Conservation (phyloP, 30 jellyfish, hydroid and myxozoan genomes). For the Rhopilema esculentum region DNA sequence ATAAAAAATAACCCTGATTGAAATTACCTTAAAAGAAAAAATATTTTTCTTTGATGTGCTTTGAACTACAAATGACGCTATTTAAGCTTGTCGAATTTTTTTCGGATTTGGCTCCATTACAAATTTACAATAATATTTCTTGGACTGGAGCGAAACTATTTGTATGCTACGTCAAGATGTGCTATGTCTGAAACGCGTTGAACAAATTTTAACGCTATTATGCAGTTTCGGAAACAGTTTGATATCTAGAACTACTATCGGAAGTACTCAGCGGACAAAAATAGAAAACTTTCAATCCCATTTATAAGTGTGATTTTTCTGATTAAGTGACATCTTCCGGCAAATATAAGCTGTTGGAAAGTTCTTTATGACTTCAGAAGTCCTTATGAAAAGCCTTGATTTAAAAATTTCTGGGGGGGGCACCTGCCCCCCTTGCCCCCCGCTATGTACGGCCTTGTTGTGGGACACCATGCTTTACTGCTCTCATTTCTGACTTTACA, state of each 20-base stretch:
- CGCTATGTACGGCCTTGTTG: conserved; percentile 10
- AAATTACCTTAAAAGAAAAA: conserved; percentile 42
- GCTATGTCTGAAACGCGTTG: conserved; percentile 52
- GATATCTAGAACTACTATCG: conserved; percentile 30
- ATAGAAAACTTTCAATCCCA: conserved; percentile 48
- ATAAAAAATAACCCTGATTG: conserved; percentile 33
- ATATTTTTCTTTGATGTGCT: conserved; percentile 54
- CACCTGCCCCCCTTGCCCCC: conserved; percentile 33
- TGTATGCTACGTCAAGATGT: conserved; percentile 50
- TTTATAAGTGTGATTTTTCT: conserved; percentile 24
- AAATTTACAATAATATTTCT: conserved; percentile 33
- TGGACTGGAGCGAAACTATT: conserved; percentile 39
- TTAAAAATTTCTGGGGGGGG: conserved; percentile 43
- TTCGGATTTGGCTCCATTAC: conserved; percentile 59
- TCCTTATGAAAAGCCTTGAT: conserved; percentile 17
- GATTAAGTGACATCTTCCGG: conserved; percentile 47
- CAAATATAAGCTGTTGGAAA: conserved; percentile 24
- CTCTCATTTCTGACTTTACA: not conserved
- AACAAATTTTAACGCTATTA: conserved; percentile 33
- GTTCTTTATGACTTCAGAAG: conserved; percentile 29
- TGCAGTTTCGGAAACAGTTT: conserved; percentile 57
- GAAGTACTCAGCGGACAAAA: conserved; percentile 30
- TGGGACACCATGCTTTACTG: not conserved
- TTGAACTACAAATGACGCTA: conserved; percentile 50
- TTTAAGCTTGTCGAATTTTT: conserved; percentile 47